phyloP scores from a whole-genome alignment of 2,113 vertebrate genomes.

The Poeciliopsis occidentalis region DNA sequence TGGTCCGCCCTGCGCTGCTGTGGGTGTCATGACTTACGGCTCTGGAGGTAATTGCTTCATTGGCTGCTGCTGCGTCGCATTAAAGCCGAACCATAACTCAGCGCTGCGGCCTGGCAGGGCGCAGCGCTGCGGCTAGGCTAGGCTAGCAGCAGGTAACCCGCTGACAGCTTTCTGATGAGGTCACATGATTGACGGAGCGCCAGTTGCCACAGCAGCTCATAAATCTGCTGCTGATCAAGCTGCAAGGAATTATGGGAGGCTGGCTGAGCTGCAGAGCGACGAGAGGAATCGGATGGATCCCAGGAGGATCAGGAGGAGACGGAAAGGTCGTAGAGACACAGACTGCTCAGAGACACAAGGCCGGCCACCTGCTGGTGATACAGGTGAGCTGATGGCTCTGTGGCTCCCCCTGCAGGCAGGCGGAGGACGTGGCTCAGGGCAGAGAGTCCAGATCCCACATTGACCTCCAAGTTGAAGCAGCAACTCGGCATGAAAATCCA shows the following conservation, averaged over 20 bases:
- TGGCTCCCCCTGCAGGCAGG: too few relatives aligned
- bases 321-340: background rate
- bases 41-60: slow-evolving; percentile 36
- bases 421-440: background rate
- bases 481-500: background rate
- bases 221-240: background rate
- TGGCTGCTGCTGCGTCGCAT: slow-evolving; percentile 43
- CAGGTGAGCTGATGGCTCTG: too few relatives aligned
- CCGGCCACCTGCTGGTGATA: too few relatives aligned
- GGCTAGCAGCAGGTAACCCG: slow-evolving; percentile 36
- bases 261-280: background rate
- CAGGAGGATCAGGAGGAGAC: background rate
- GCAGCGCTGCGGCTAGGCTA: slow-evolving; percentile 19
- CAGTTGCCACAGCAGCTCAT: slow-evolving; percentile 22
- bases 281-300: background rate
- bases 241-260: slow-evolving; percentile 15
- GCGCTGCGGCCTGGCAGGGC: slow-evolving; percentile 46
- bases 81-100: slow-evolving; percentile 46
- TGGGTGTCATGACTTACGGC: slow-evolving; percentile 41
- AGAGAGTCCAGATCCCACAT: background rate
- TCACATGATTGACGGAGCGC: slow-evolving; percentile 45
- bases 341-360: background rate
- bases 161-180: slow-evolving; percentile 28
- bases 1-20: background rate
- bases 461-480: background rate